Evolutionary conservation across 2,113 vertebrate species (phyloP).

Genomic region (Tinamus guttatus): DNA sequence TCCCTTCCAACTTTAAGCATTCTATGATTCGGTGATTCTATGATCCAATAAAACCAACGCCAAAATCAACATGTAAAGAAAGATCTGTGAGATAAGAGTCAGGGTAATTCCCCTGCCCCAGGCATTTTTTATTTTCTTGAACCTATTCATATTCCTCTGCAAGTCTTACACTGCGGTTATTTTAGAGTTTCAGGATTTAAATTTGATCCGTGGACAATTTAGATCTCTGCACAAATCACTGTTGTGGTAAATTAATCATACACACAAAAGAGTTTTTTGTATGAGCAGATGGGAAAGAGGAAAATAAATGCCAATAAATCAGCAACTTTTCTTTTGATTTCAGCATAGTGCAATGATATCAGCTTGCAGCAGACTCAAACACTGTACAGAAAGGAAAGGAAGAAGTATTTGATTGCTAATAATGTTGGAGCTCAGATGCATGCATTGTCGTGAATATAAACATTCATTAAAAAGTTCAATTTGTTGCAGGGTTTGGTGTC

Average conservation of each 20-base stretch:
- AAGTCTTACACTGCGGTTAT: not conserved
- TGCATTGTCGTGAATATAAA: not conserved
- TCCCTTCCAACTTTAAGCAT: no score
- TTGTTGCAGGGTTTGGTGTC: not conserved
- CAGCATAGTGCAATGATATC: not conserved
- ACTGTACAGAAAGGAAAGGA: not conserved
- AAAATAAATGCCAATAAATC: not conserved
- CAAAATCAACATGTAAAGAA: not conserved
- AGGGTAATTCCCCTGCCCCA: not conserved
- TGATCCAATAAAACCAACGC: not conserved
- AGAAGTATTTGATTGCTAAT: conserved; percentile 21
- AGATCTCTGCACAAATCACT: not conserved
- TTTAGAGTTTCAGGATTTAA: not conserved
- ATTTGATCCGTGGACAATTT: not conserved
- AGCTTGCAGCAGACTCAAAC: not conserved
- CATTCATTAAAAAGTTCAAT: conserved; percentile 21
- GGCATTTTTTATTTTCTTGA: not conserved
- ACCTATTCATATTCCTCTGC: not conserved
- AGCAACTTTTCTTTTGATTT: not conserved
- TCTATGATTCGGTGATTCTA: no score
- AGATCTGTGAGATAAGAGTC: not conserved
- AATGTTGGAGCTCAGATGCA: not conserved
- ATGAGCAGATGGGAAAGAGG: not conserved
- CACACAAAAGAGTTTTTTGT: not conserved
- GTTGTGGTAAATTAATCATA: not conserved